A percentile compares a stretch with the other conserved stretches of the same genome.
Evolutionary conservation across 2,113 vertebrate species (phyloP).

Genomic region (Salvelinus namaycush): DNA sequence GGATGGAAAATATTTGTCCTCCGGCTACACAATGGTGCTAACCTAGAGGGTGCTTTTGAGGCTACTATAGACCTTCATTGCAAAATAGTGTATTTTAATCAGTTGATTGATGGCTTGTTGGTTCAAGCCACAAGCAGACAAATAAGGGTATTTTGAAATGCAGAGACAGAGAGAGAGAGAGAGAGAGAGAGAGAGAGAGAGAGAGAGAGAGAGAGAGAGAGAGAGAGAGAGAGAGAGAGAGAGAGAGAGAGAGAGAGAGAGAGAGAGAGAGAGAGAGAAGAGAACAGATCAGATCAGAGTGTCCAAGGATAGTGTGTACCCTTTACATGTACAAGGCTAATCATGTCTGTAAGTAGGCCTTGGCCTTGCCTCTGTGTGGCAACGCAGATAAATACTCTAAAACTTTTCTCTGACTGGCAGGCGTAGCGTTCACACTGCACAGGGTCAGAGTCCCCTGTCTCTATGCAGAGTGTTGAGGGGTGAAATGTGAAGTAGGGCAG

Average conservation of each 20-base stretch:
- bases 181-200: too few relatives aligned
- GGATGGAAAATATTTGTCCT: too few relatives aligned
- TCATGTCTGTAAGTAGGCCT: slow-evolving; percentile 74
- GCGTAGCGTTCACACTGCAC: slow-evolving; percentile 34
- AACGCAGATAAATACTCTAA: slow-evolving; percentile 68
- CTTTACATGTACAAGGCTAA: slow-evolving; percentile 67
- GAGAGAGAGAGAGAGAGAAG: too few relatives aligned
- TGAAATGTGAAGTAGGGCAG: neutral
- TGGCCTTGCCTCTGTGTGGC: slow-evolving; percentile 67
- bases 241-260: too few relatives aligned
- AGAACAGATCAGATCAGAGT: slow-evolving; percentile 38
- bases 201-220: too few relatives aligned
- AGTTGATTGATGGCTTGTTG: slow-evolving; percentile 13
- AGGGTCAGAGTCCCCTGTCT: slow-evolving; percentile 46
- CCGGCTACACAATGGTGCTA: too few relatives aligned
- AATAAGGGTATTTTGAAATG: slow-evolving; percentile 50
- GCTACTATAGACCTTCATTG: too few relatives aligned
- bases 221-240: too few relatives aligned
- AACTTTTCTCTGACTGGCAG: slow-evolving; percentile 46
- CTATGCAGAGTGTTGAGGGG: neutral
- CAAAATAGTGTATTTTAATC: slow-evolving; percentile 3
- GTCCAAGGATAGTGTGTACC: slow-evolving; percentile 67
- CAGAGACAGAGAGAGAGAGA: too few relatives aligned
- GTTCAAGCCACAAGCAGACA: slow-evolving; percentile 41
- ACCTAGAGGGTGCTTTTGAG: too few relatives aligned